Conservation (phyloP, 2,113 vertebrate species). For the Piprites chloris region DNA sequence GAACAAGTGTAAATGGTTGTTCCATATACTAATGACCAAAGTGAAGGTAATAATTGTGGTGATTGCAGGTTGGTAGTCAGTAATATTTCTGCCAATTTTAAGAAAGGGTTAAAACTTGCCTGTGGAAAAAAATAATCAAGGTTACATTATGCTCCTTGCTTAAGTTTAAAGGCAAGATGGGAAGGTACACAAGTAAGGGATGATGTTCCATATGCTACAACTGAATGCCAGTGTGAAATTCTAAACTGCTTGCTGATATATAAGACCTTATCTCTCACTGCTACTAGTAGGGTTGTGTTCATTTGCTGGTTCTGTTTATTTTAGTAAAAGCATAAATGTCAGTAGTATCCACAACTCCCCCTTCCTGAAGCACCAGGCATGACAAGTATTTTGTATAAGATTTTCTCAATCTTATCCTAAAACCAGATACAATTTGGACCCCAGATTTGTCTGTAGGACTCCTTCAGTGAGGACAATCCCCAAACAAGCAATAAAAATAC, state of each 20-base stretch:
- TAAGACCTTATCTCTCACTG: neutral
- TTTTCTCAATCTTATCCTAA: neutral
- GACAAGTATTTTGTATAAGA: neutral
- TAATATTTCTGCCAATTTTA: neutral
- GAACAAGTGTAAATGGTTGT: neutral
- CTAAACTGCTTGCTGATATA: neutral
- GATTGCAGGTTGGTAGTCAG: neutral
- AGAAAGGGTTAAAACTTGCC: neutral
- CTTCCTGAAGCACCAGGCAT: neutral
- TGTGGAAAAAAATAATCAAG: neutral
- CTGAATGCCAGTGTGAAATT: neutral
- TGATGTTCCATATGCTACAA: neutral
- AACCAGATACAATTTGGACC: neutral
- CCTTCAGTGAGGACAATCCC: neutral
- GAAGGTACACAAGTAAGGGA: neutral
- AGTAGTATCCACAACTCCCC: neutral
- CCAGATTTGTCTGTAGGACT: neutral
- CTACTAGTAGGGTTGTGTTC: neutral
- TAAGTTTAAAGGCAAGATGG: neutral
- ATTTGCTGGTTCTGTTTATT: neutral
- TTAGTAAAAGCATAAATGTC: neutral
- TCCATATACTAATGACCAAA: neutral
- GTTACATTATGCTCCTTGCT: neutral
- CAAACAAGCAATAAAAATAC: neutral
- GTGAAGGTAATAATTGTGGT: neutral